Conservation (phyloP, 1,140 invertebrate genomes). For the Hyles euphorbiae region DNA sequence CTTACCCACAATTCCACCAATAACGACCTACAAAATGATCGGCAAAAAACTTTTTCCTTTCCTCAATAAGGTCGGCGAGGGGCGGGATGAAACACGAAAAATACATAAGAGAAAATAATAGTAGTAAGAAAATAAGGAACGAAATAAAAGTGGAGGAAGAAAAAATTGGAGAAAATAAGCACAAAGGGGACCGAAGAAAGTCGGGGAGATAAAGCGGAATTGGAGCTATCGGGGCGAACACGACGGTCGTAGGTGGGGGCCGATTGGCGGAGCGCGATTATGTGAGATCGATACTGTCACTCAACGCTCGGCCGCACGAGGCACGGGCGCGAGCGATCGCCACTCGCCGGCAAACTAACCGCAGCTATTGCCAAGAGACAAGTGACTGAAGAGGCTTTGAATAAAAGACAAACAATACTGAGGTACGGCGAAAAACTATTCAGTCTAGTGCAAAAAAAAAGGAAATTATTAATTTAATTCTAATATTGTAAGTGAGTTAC, state of each 20-base stretch:
- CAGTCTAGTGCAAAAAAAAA: too few species aligned
- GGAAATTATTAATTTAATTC: too few species aligned
- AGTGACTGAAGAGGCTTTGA: too few species aligned
- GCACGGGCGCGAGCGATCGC: conserved; percentile 5
- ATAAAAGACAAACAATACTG: too few species aligned
- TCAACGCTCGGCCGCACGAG: conserved; percentile 27
- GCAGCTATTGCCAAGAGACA: background rate
- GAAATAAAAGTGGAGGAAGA: conserved; percentile 61
- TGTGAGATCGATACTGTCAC: conserved; percentile 70
- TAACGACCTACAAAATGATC: conserved; percentile 66
- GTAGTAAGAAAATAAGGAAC: conserved; percentile 62
- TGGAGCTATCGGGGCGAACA: conserved; percentile 70
- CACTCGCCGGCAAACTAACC: conserved; percentile 2
- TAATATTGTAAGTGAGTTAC: too few species aligned
- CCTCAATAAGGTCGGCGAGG: conserved; percentile 30
- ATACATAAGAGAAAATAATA: conserved; percentile 70
- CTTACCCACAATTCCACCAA: conserved; percentile 63
- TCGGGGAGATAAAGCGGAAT: conserved; percentile 71
- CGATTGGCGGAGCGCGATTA: conserved; percentile 50
- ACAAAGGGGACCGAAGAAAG: conserved; percentile 70
- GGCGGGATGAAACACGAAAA: conserved; percentile 56
- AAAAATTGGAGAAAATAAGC: conserved; percentile 73
- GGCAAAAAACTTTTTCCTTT: conserved; percentile 50
- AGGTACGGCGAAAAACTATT: too few species aligned
- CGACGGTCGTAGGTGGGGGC: conserved; percentile 55